These are phyloP conservation scores for Anser brachyrhynchus DNA, from an alignment of 2,113 vertebrate species.

Conservation along the genomic window DNA sequence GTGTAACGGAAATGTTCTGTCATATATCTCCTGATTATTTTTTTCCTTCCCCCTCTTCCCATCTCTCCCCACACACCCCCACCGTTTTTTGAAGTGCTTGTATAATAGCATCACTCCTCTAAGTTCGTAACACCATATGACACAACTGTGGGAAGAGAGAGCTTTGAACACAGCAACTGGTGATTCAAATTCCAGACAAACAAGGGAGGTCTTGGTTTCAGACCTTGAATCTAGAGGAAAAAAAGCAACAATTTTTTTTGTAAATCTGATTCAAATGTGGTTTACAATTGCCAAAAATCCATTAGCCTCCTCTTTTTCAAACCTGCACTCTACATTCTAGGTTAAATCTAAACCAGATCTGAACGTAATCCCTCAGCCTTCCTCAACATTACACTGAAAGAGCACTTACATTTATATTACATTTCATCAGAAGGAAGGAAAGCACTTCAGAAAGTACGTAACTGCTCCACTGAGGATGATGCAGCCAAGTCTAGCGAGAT, in stretches of 20 bases:
- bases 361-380: background rate
- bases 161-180: background rate
- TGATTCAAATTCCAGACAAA: background rate
- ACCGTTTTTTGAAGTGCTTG: background rate
- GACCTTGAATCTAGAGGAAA: background rate
- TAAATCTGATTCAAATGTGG: background rate
- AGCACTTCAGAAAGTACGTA: background rate
- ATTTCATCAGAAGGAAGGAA: slow-evolving; percentile 40
- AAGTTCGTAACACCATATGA: background rate
- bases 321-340: background rate
- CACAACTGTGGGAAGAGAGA: background rate
- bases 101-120: background rate
- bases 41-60: background rate
- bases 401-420: background rate
- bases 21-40: background rate
- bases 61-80: background rate
- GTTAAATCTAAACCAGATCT: background rate
- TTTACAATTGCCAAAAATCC: background rate
- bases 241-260: background rate
- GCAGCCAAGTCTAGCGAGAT: background rate
- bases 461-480: background rate
- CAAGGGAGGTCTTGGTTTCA: background rate
- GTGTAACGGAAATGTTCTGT: background rate
- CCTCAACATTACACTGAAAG: background rate
- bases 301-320: background rate